Evolutionary conservation across 2,797 vertebrate genomes (phyloP), one percentile per base, ranked within the genome.

Genomic region (Caiman crocodilus): DNA sequence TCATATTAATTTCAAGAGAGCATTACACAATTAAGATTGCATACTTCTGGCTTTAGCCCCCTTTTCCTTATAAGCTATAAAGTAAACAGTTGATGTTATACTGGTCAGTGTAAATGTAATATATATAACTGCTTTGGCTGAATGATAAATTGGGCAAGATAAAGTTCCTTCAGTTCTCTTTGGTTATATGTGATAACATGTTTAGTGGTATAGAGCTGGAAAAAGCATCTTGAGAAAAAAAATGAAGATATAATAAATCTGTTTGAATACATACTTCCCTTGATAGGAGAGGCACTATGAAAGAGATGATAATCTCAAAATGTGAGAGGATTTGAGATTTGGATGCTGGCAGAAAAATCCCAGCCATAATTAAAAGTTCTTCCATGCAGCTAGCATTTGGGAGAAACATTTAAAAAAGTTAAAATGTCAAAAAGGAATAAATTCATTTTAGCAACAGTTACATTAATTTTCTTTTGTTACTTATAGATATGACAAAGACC

Each of bases 401-500:
- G 30, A 42, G 69, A 73, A 50, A 35, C 26, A 50, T 50, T 73
- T 73, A 50, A 56, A 21, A 21, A 75, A 6, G 14, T 5, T 14
- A 59, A 4, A 57, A 3, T 56, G 63, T 42, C 0, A 71, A 78
- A 78, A 63, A 55, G 0, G 1, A 63, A 76, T 67, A 67, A 35
- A 30, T 1, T 82, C 55, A 5, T 63, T 4, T 35, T 76, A 86
- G 28, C 5, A 64, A 17, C 7, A 67, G 26, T 8, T 67, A 23
- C 1, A 42, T 87, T 91, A 26, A 3, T 89, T n/a, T 76, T 77
- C 60, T 82, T 94, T 88, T 78, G 73, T 87, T 3, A 25, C 67
- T 71, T 85, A 3, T 28, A 98, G 97, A 35, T 95, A 97, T 74
- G 23, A 30, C 8, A 42, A 76, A 12, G 71, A 56, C 79, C 73